These are phyloP conservation scores for Megaleporinus macrocephalus DNA, from an alignment of 2,113 vertebrate species.

Conservation along the genomic window DNA sequence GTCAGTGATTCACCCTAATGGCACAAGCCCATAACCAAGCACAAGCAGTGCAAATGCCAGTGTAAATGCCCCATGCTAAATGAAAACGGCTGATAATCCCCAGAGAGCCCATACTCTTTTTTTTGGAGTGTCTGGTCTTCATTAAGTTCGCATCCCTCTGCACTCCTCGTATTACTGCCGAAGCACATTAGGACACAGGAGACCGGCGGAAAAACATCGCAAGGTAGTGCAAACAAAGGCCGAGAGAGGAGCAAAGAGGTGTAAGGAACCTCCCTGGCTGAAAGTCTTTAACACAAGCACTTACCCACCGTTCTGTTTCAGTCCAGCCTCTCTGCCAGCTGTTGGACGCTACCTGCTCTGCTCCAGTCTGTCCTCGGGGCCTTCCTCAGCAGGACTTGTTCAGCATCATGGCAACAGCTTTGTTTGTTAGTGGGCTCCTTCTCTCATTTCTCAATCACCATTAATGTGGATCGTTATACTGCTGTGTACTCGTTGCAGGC, in stretches of 20 bases:
- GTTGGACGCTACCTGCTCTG: constrained; percentile 14
- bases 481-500: constrained; percentile 20
- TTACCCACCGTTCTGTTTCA: neutral
- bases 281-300: neutral
- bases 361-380: constrained; percentile 21
- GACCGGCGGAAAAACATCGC: constrained; percentile 23
- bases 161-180: constrained; percentile 54
- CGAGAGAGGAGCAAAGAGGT: neutral
- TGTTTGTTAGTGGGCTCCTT: constrained; percentile 67
- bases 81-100: constrained; percentile 52
- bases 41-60: constrained; percentile 59
- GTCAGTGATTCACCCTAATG: constrained; percentile 36
- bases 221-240: constrained; percentile 32
- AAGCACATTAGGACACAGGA: constrained; percentile 43
- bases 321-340: constrained; percentile 5
- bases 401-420: constrained; percentile 60
- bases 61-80: constrained; percentile 57
- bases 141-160: constrained; percentile 65
- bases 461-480: constrained; percentile 56
- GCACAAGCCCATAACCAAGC: constrained; percentile 38
- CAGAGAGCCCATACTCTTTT: constrained; percentile 46
- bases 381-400: constrained; percentile 50
- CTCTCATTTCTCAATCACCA: constrained; percentile 62
- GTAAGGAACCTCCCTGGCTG: neutral
- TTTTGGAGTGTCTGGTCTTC: constrained; percentile 64